Evolutionary conservation across 2,797 vertebrate species (phyloP).

Genomic region (Phrynocephalus forsythii): DNA sequence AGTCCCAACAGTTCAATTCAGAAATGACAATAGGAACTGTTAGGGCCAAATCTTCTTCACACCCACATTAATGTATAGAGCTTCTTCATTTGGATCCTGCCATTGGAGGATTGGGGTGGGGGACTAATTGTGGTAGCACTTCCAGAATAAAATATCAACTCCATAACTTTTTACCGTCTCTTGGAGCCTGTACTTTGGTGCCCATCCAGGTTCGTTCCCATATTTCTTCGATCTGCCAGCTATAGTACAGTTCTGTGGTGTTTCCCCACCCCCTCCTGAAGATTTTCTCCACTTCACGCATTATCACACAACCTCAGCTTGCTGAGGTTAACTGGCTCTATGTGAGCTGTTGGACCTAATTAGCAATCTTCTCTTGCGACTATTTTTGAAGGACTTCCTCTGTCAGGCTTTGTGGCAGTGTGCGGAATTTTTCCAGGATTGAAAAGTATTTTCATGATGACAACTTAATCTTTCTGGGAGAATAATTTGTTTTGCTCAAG

Average conservation of each 20-base stretch:
- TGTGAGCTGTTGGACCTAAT: not conserved
- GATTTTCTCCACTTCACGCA: not conserved
- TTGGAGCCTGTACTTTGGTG: not conserved
- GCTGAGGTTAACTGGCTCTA: not conserved
- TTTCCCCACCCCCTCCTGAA: not conserved
- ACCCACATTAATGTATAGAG: no score
- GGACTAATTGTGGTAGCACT: not conserved
- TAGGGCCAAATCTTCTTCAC: not conserved
- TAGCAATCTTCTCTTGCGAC: not conserved
- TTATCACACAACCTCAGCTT: slow-evolving; percentile 3
- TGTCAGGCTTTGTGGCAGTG: not conserved
- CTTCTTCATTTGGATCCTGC: not conserved
- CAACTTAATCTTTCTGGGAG: not conserved
- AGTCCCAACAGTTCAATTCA: not conserved
- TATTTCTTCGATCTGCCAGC: not conserved
- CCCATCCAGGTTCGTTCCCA: not conserved
- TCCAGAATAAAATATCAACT: not conserved
- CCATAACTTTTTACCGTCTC: not conserved
- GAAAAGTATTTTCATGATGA: not conserved
- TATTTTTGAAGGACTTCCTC: not conserved
- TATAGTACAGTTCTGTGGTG: not conserved
- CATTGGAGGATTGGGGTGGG: not conserved
- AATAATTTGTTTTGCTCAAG: not conserved
- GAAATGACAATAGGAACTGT: not conserved
- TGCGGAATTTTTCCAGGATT: not conserved